Percentiles rank a stretch among this genome's conserved stretches.
Conservation (phyloP, 2,888 invertebrate species). For the Netelia virgata region DNA sequence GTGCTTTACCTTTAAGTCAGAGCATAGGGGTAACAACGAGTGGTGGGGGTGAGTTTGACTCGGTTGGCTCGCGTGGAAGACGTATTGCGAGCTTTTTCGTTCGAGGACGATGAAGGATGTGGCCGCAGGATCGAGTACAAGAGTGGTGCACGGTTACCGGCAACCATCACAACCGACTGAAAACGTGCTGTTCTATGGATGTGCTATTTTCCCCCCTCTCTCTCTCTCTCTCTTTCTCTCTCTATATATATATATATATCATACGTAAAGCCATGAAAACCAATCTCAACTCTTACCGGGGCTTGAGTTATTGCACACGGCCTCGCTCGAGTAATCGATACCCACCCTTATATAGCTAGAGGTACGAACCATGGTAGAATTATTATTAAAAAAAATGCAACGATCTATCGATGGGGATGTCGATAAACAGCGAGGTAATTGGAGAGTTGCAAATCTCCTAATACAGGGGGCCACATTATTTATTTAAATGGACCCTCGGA, state of each 20-base stretch:
- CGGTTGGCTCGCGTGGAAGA: constrained; percentile 49
- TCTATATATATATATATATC: constrained; percentile 27
- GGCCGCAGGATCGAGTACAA: constrained; percentile 61
- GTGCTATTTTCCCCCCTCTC: constrained; percentile 3
- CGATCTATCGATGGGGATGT: constrained; percentile 65
- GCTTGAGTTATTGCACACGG: constrained; percentile 62
- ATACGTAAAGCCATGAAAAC: constrained; percentile 62
- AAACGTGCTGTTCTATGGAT: constrained; percentile 28
- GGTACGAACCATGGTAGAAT: constrained; percentile 36
- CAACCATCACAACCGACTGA: constrained; percentile 30
- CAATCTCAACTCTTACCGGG: constrained; percentile 66
- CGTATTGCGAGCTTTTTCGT: constrained; percentile 64
- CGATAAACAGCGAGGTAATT: constrained; percentile 67
- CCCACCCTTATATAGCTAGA: constrained; percentile 17
- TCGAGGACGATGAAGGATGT: constrained; percentile 65
- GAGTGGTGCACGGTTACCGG: constrained; percentile 59
- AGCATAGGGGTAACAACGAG: constrained; percentile 13
- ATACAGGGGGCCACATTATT: not conserved
- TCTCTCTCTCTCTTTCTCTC: constrained; percentile 11
- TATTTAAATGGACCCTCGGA: not conserved
- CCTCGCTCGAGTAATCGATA: constrained; percentile 61
- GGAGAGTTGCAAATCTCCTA: constrained; percentile 63
- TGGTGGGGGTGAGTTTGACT: constrained; percentile 21
- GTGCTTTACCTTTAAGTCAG: not conserved
- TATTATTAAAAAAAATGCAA: constrained; percentile 63